Percentiles rank a stretch among this genome's conserved stretches.
phyloP scores from a whole-genome alignment of 35 echinoderm and acorn worm genomes.

The Hemicentrotus pulcherrimus region DNA sequence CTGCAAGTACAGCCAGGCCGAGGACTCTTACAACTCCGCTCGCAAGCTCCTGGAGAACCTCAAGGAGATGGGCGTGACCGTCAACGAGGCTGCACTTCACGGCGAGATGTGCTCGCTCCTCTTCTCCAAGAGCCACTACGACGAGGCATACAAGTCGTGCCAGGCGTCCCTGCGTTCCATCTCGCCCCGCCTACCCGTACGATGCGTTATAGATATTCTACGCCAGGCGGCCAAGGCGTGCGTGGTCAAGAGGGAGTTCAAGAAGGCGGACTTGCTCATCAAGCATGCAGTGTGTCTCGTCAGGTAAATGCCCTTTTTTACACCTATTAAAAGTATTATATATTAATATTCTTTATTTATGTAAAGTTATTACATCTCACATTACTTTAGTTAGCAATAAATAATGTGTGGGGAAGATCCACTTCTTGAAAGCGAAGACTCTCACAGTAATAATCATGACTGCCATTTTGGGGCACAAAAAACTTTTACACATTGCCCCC shows the following conservation, averaged over 20 bases:
- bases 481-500: too few species aligned
- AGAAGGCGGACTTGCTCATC: conserved; percentile 95
- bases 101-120: conserved; percentile 92
- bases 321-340: not conserved
- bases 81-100: conserved; percentile 73
- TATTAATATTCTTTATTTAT: too few species aligned
- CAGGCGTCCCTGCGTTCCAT: conserved; percentile 64
- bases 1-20: conserved; percentile 78
- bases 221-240: conserved; percentile 90
- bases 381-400: too few species aligned
- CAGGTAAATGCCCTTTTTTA: conserved; percentile 56
- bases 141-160: conserved; percentile 92
- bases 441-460: too few species aligned
- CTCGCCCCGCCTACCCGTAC: conserved; percentile 64
- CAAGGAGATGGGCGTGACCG: not conserved
- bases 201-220: conserved; percentile 77
- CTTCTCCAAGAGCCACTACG: conserved; percentile 92
- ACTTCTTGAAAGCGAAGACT: too few species aligned
- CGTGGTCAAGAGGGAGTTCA: conserved; percentile 94
- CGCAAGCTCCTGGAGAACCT: conserved; percentile 56
- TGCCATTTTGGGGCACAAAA: too few species aligned
- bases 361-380: too few species aligned
- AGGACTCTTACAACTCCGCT: conserved; percentile 69
- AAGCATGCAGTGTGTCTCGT: conserved; percentile 88
- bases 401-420: too few species aligned